These are phyloP conservation scores for Dendroctonus valens DNA, from an alignment of 1,140 invertebrate species.

Conservation along the genomic window DNA sequence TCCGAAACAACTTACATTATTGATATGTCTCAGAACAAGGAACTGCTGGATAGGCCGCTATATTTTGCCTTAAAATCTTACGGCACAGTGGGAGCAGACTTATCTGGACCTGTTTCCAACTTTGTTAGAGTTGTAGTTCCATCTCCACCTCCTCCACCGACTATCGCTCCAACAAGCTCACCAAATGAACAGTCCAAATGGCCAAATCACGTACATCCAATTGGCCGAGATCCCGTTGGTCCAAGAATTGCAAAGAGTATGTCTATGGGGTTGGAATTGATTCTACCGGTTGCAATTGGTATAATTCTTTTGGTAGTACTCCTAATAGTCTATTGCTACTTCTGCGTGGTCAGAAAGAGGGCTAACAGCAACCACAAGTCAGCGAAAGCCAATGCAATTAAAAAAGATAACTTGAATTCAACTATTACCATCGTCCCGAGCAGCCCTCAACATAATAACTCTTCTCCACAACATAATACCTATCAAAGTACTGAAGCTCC, in stretches of 20 bases:
- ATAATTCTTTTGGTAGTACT: slow-evolving; percentile 50
- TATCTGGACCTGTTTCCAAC: slow-evolving; percentile 57
- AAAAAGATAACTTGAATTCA: slow-evolving; percentile 47
- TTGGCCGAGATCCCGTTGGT: slow-evolving; percentile 37
- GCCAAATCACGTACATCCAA: slow-evolving; percentile 44
- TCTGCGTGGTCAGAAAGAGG: slow-evolving; percentile 50
- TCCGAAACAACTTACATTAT: slow-evolving; percentile 52
- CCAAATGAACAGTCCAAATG: slow-evolving; percentile 47
- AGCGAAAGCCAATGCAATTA: slow-evolving; percentile 38
- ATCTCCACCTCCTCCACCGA: slow-evolving; percentile 53
- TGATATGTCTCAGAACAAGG: slow-evolving; percentile 51
- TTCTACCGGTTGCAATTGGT: slow-evolving; percentile 51
- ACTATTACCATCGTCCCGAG: slow-evolving; percentile 50
- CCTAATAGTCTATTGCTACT: slow-evolving; percentile 52
- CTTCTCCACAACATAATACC: slow-evolving; percentile 39
- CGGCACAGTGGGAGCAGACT: slow-evolving; percentile 43
- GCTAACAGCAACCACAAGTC: slow-evolving; percentile 40
- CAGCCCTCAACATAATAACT: slow-evolving; percentile 40
- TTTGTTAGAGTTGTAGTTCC: slow-evolving; percentile 55
- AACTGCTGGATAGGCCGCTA: slow-evolving; percentile 51
- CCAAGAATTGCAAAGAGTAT: slow-evolving; percentile 42
- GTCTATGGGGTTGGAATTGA: slow-evolving; percentile 49
- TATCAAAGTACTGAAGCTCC: slow-evolving; percentile 42
- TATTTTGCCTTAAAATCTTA: slow-evolving; percentile 58
- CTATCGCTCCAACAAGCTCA: slow-evolving; percentile 46